A percentile compares a stretch with the other conserved stretches of the same genome.
Conservation (phyloP, 2,113 vertebrate genomes). For the Leucoraja erinaceus region DNA sequence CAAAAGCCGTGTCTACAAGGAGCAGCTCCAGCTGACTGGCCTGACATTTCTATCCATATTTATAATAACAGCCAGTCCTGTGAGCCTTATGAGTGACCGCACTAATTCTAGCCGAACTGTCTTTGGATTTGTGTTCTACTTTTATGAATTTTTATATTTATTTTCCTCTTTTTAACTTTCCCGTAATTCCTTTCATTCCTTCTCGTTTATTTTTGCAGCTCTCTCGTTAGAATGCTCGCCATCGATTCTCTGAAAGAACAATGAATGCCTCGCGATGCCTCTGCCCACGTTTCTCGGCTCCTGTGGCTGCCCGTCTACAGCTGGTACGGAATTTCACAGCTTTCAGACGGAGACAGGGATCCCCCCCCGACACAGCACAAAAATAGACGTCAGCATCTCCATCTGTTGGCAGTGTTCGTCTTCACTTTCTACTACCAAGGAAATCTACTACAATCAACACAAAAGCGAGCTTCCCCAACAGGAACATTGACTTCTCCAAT, state of each 20-base stretch:
- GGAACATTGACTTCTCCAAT: too few species aligned
- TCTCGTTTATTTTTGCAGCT: background rate
- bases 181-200: background rate
- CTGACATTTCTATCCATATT: background rate
- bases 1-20: background rate
- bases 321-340: background rate
- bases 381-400: too few species aligned
- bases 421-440: too few species aligned
- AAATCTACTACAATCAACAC: too few species aligned
- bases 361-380: background rate
- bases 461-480: too few species aligned
- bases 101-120: background rate
- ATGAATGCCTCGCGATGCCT: background rate
- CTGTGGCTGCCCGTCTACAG: background rate
- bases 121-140: background rate
- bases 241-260: background rate
- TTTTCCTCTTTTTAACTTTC: background rate
- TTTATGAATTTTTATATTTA: background rate
- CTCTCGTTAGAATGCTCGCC: background rate
- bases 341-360: background rate
- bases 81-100: background rate
- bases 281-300: background rate
- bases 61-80: background rate
- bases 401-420: too few species aligned
- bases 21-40: background rate